Evolutionary conservation across 2,113 vertebrate species (phyloP).

Genomic region (Vombatus ursinus): DNA sequence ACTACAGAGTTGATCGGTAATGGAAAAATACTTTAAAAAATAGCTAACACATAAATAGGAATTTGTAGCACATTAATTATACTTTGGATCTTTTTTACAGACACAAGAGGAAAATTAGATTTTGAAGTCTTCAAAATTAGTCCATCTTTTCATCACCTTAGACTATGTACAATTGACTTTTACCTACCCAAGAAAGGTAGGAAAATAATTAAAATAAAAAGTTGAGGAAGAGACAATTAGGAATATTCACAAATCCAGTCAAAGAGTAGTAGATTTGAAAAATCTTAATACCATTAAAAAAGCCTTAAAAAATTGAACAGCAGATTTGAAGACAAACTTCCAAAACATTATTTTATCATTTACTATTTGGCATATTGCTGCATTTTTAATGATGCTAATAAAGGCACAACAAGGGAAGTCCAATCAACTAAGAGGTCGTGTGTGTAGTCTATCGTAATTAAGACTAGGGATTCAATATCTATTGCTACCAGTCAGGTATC

Average conservation of each 20-base stretch:
- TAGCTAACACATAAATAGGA: constrained; percentile 10
- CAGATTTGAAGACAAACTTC: neutral
- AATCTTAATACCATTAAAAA: neutral
- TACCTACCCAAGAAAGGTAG: neutral
- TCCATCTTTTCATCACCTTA: neutral
- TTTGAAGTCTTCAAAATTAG: neutral
- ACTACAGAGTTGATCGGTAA: constrained; percentile 28
- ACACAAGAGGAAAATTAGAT: neutral
- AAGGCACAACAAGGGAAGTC: constrained; percentile 59
- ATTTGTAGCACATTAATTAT: constrained; percentile 15
- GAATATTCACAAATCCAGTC: neutral
- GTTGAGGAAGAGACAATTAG: constrained; percentile 53
- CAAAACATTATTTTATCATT: constrained; percentile 20
- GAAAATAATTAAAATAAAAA: constrained; percentile 49
- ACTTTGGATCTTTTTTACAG: neutral
- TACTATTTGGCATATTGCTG: constrained; percentile 52
- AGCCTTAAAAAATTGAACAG: constrained; percentile 42
- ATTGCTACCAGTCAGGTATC: constrained; percentile 78
- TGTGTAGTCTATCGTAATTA: constrained; percentile 75
- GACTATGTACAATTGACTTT: neutral
- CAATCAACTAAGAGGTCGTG: constrained; percentile 44
- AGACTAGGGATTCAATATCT: constrained; percentile 76
- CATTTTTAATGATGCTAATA: constrained; percentile 46
- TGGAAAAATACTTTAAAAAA: constrained; percentile 32
- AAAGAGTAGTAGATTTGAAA: constrained; percentile 31